These are phyloP conservation scores for Calosoma granatense DNA, from an alignment of 1,140 invertebrate genomes.

Conservation along the genomic window DNA sequence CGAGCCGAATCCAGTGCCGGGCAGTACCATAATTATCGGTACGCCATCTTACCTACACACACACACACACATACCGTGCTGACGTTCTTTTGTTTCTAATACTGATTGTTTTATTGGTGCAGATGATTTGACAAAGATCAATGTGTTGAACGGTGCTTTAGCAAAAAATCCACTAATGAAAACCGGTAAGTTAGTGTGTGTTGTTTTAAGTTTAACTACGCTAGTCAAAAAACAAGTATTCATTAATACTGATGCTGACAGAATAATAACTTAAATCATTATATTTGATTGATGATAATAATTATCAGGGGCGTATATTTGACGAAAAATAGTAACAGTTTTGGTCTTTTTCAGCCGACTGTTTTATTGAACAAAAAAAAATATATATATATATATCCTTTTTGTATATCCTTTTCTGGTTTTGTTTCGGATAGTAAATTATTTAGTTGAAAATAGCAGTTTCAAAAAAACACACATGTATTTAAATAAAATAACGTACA, in stretches of 20 bases:
- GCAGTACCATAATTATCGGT: conserved; percentile 28
- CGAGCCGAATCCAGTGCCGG: conserved; percentile 24
- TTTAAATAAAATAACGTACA: neutral
- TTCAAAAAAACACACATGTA: neutral
- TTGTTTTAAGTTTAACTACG: too few relatives aligned
- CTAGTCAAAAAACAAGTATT: too few relatives aligned
- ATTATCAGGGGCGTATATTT: conserved; percentile 11
- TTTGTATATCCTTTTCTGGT: conserved; percentile 14
- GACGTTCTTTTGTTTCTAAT: conserved; percentile 15
- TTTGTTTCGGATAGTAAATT: too few relatives aligned
- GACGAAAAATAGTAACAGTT: conserved; percentile 23
- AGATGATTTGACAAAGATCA: conserved; percentile 38
- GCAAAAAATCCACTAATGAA: conserved; percentile 25
- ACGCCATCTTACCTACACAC: too few relatives aligned
- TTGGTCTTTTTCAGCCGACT: conserved; percentile 35
- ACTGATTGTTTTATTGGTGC: conserved; percentile 22
- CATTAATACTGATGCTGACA: too few relatives aligned
- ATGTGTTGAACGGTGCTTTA: conserved; percentile 32
- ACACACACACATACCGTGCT: too few relatives aligned
- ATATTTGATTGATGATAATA: too few relatives aligned
- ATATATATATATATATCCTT: conserved; percentile 20
- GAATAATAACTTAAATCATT: too few relatives aligned
- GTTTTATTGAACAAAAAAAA: conserved; percentile 29
- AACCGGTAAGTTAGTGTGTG: conserved; percentile 33
- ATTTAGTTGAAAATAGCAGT: neutral